Base-by-base conservation (phyloP, 2,797 vertebrate species). In the Argentina silus region DNA sequence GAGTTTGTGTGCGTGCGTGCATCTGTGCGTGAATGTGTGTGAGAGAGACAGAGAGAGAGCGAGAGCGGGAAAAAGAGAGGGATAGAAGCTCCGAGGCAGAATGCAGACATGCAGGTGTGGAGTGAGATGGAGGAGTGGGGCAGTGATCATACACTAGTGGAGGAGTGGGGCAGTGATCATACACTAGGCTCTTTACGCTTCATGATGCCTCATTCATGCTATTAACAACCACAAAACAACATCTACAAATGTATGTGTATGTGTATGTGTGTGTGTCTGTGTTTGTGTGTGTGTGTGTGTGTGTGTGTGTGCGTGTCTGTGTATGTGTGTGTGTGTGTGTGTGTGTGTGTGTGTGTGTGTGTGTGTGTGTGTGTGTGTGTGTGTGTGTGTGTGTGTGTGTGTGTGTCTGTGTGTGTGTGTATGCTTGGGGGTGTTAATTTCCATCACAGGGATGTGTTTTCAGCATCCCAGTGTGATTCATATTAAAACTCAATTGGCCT, bases 401-500 rank as follows among this genome's bases (percentile, higher is more conserved):
- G 63, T 75, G 45, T 57, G 44, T 60, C 27, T n/a, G 12, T 5
- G 23, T n/a, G 51, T 17, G 6, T 3, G 9, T 56, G 53, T 81
- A 79, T 12, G 19, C 81, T 85, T 59, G 74, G 77, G 80, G 83
- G 84, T 85, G 85, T 90, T 90, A 92, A 93, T 93, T 92, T 92
- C 83, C 86, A 90, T 84, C 78, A 74, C 85, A 81, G 86, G 87
- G 89, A 92, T 88, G 89, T 89, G 88, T 91, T 87, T 85, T 86
- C 84, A 86, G 88, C 83, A 83, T 91, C 93, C 86, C 88, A 91
- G 91, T 83, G 78, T 90, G 93, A 93, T 91, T 93, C 91, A 93
- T 93, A 93, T 93, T 93, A 93, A 93, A 93, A 93, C 87, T 93
- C 91, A 93, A 93, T 93, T 93, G 92, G 90, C 92, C 92, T 91